Conservation (phyloP, 2,888 invertebrate species). For the Chymomyza caudatula region DNA sequence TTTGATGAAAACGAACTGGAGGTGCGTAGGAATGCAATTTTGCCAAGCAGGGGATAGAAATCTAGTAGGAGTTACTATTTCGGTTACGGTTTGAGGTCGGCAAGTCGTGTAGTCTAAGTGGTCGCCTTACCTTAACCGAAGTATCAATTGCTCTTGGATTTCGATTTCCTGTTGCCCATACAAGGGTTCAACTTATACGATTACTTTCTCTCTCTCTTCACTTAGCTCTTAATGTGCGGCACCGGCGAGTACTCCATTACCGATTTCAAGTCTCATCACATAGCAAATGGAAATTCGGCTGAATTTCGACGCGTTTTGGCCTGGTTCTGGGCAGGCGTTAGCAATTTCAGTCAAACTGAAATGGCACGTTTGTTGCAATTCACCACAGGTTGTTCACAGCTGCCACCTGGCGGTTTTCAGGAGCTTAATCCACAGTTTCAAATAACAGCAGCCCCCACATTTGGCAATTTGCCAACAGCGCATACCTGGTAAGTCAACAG, state of each 20-base stretch:
- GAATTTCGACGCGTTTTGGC: conserved; percentile 91
- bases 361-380: conserved; percentile 95
- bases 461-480: conserved; percentile 94
- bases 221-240: conserved; percentile 94
- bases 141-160: no score
- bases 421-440: conserved; percentile 95
- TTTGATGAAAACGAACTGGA: conserved; percentile 98
- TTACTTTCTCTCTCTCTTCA: conserved; percentile 58
- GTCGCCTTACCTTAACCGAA: no score
- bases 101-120: no score
- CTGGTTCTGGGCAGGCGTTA: conserved; percentile 94
- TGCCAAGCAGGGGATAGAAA: no score
- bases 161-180: no score
- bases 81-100: no score
- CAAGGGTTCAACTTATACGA: neutral
- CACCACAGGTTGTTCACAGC: conserved; percentile 94
- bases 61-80: no score
- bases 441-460: conserved; percentile 92
- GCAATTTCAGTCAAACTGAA: conserved; percentile 93
- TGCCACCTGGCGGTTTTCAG: conserved; percentile 93
- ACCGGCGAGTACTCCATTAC: conserved; percentile 94
- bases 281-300: conserved; percentile 87
- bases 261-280: conserved; percentile 93
- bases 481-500: conserved; percentile 87
- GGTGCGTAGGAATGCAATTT: conserved; percentile 81